A percentile compares a stretch with the other conserved stretches of the same genome.
Evolutionary conservation across 2,113 vertebrate genomes (phyloP).

Genomic region (Bujurquina vittata): DNA sequence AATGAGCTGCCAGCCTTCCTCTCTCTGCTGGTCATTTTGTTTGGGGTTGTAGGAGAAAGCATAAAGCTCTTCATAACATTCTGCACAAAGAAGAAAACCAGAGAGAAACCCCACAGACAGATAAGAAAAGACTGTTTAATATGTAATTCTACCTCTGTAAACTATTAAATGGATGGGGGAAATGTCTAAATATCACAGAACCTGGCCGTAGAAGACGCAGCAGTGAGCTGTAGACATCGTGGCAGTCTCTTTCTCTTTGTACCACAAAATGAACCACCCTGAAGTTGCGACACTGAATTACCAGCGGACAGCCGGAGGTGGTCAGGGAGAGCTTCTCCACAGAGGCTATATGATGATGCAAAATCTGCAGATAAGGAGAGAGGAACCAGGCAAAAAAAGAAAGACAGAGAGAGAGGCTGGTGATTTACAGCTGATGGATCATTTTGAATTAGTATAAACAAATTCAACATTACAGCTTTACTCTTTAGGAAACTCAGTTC

Average conservation of each 20-base stretch:
- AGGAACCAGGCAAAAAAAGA: not conserved
- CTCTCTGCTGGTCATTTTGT: conserved; percentile 91
- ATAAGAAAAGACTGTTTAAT: not conserved
- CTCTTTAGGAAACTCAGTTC: not conserved
- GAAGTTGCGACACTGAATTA: conserved; percentile 97
- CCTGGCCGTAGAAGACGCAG: conserved; percentile 91
- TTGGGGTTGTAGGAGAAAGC: conserved; percentile 98
- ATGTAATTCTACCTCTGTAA: not conserved
- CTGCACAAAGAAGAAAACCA: conserved; percentile 62
- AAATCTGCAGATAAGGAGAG: conserved; percentile 80
- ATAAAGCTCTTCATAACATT: conserved; percentile 90
- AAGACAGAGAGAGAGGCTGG: not conserved
- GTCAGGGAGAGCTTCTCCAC: conserved; percentile 96
- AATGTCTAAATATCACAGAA: conserved; percentile 52
- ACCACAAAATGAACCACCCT: conserved; percentile 93
- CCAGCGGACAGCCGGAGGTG: conserved; percentile 92
- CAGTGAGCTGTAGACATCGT: conserved; percentile 96
- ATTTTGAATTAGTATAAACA: not conserved
- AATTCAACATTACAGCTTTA: not conserved
- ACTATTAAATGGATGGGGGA: not conserved
- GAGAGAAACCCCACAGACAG: not conserved
- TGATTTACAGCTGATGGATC: not conserved
- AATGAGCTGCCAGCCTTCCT: conserved; percentile 92
- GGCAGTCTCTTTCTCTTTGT: conserved; percentile 94
- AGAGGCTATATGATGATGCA: conserved; percentile 95